Evolutionary conservation across 2,797 vertebrate genomes (phyloP), one percentile per base, ranked within the genome.

Genomic region (Sparidentex hasta): DNA sequence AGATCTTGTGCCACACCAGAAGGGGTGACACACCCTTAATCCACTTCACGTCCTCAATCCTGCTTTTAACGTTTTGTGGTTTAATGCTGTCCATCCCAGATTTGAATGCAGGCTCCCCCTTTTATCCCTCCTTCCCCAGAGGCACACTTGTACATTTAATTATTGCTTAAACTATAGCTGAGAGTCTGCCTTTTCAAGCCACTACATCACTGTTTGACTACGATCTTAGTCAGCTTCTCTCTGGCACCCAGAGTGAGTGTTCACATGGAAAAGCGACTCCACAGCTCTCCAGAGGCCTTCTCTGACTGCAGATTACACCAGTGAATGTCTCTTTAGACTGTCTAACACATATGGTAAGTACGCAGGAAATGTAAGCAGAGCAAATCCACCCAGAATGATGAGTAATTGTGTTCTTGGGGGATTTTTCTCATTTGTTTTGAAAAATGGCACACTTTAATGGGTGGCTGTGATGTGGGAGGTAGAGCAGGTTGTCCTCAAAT

Each of bases 221-320:
- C 18, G 17, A 70, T 73, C 66, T 76, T 50, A 64, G 58, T 80
- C 82, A 76, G 85, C 79, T 65, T 80, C 63, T 48, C 33, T 33
- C 21, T 76, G 66, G 67, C 67, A 72, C 25, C 23, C 56, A 3
- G 48, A 87, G 55, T 57, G 29, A 85, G 65, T 47, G 68, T 67
- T 78, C 48, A 29, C 52, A 50, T 70, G 65, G 62, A 80, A 78
- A 91, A 78, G 66, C 63, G 71, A 61, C 77, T 84, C 77, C 47
- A 77, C 65, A 82, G 75, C 62, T 84, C 78, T 70, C 58, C 41
- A 74, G 64, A 77, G 44, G 57, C 69, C 46, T 54, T 58, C 74
- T 47, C 80, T 72, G 81, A 80, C 77, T 80, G 67, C 76, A 85
- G 58, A 83, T 87, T 59, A 76, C 41, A 55, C 47, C 29, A 48